Evolutionary conservation across 2,888 invertebrate genomes (phyloP).

Genomic region (Mantis religiosa): DNA sequence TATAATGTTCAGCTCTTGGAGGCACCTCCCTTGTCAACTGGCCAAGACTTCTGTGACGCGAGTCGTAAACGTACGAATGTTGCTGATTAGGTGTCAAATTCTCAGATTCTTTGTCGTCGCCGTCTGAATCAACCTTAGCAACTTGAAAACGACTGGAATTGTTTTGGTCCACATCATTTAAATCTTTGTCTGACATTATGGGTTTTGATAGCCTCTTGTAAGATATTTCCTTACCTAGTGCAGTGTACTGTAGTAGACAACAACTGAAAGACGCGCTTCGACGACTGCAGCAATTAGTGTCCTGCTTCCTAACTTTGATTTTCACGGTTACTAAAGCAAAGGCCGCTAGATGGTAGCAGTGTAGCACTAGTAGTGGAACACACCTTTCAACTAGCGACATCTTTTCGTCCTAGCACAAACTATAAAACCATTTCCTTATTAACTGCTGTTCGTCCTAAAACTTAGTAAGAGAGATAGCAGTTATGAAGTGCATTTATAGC

Average conservation of each 20-base stretch:
- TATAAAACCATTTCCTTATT: too few species aligned
- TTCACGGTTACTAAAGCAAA: too few species aligned
- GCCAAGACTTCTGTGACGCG: constrained; percentile 34
- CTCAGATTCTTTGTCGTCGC: constrained; percentile 15
- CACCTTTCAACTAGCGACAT: too few species aligned
- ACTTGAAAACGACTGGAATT: constrained; percentile 35
- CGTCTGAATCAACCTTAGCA: constrained; percentile 34
- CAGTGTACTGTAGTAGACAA: not conserved
- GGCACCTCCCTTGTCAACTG: constrained; percentile 46
- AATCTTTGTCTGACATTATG: constrained; percentile 26
- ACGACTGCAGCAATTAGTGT: not conserved
- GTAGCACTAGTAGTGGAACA: too few species aligned
- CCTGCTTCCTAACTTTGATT: not conserved
- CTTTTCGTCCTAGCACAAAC: too few species aligned
- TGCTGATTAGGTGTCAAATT: constrained; percentile 29
- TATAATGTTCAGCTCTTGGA: constrained; percentile 47
- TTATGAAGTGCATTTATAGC: too few species aligned
- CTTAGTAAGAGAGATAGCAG: too few species aligned
- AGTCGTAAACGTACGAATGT: constrained; percentile 37
- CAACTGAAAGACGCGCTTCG: constrained; percentile 18
- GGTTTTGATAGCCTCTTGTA: not conserved
- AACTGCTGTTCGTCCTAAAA: too few species aligned
- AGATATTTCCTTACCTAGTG: not conserved
- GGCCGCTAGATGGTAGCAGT: too few species aligned
- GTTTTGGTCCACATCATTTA: constrained; percentile 32